Base-by-base conservation (phyloP, 1,140 invertebrate genomes). In the Cydia pomonella region DNA sequence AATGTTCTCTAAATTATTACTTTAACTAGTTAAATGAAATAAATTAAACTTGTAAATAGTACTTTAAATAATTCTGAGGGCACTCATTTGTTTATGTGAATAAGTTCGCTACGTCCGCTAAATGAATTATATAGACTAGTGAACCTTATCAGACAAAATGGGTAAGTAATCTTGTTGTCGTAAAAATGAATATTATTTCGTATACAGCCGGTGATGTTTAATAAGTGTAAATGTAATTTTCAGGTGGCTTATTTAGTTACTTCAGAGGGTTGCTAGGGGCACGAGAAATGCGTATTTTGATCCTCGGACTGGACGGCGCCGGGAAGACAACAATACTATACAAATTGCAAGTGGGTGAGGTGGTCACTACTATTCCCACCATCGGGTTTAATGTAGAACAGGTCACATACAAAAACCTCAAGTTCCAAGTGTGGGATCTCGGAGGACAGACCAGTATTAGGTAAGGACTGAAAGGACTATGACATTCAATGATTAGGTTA, bases 271-370 rank as follows among this genome's bases (percentile, higher is more conserved):
- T 99, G 78, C 94, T 99, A 84, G 98, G 98, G 27, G 97, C 97
- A 77, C 95, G 98, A 81, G 99, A 99, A 95, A 98, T 99, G 96
- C 95, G 99, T 86, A 99, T 99, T 90, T 94, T 99, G 77, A 99
- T 99, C 87, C 94, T 99, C 47, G 99, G 99, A 12, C 94, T 99
- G 74, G 99, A 99, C 93, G 99, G 99, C 74, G 98, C 98, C 88
- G 98, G 98, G 78, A 99, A 99, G 95, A 99, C 99, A 9, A 99
- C 99, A 72, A 99, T 99, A 93, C 94, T 99, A 59, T 99, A 99
- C 93, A 97, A 97, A 93, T 94, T 99, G 84, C 98, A 99, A 95
- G 99, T 99, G 76, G 99, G 99, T 23, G 99, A 99, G 95, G 98
- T 99, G 66, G 99, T 99, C 1, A 99, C 99, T n/a, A 99, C 99